Percentiles rank a stretch among this genome's conserved stretches.
These are phyloP conservation scores for Trichogramma pretiosum DNA, from an alignment of 1,140 invertebrate species.

Conservation along the genomic window DNA sequence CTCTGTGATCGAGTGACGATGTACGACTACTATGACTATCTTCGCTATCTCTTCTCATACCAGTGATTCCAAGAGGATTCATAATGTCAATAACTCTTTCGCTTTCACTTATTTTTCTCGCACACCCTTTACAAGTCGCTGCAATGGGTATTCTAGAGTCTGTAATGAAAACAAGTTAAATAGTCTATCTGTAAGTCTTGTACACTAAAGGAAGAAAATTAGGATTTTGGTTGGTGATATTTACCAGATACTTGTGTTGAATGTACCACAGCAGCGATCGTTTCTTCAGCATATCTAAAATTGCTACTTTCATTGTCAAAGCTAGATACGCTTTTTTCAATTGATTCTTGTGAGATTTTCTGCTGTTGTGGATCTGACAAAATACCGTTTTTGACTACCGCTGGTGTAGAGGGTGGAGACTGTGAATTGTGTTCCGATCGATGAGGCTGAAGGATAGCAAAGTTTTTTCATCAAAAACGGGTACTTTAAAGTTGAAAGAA, in stretches of 20 bases:
- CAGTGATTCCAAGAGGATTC: conserved; percentile 27
- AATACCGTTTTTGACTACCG: conserved; percentile 38
- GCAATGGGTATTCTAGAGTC: conserved; percentile 35
- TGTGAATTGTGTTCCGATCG: conserved; percentile 29
- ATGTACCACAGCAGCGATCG: conserved; percentile 36
- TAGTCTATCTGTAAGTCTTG: conserved; percentile 7
- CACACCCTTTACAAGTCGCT: conserved; percentile 35
- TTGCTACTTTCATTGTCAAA: conserved; percentile 37
- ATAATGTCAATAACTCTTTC: conserved; percentile 34
- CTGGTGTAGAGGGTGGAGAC: conserved; percentile 26
- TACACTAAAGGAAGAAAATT: background rate
- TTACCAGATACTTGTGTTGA: conserved; percentile 34
- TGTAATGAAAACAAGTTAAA: conserved; percentile 13
- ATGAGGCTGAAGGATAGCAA: conserved; percentile 23
- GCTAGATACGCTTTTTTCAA: too few species aligned
- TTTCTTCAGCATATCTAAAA: conserved; percentile 42
- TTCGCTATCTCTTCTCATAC: conserved; percentile 22
- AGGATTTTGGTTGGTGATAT: too few species aligned
- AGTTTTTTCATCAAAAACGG: background rate
- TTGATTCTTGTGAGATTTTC: conserved; percentile 13
- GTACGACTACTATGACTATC: conserved; percentile 20
- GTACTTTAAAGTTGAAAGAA: background rate
- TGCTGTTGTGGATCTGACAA: conserved; percentile 31
- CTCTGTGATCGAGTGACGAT: conserved; percentile 21
- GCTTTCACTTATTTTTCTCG: conserved; percentile 37